Evolutionary conservation across 2,113 vertebrate genomes (phyloP).

Genomic region (Lepus americanus): DNA sequence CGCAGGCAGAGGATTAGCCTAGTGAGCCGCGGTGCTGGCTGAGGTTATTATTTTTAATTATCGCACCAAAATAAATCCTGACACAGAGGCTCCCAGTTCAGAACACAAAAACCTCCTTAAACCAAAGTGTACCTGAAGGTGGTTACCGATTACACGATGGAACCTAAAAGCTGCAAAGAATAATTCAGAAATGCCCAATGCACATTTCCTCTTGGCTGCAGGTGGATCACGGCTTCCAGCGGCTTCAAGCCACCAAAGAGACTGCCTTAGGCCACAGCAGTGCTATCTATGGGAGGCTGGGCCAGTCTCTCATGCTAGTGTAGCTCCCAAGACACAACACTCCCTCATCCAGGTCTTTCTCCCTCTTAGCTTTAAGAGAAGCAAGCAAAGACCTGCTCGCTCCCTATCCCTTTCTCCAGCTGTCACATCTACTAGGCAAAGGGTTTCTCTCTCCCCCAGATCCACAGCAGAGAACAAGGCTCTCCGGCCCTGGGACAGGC

Average conservation of each 20-base stretch:
- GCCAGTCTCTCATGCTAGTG: too few relatives aligned
- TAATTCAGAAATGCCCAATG: background rate
- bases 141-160: background rate
- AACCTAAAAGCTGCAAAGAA: background rate
- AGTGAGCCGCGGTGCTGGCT: background rate
- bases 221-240: background rate
- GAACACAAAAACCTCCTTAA: constrained; percentile 29
- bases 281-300: background rate
- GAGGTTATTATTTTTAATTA: background rate
- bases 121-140: background rate
- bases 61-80: background rate
- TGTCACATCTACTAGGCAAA: background rate
- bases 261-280: background rate
- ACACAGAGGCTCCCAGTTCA: background rate
- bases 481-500: background rate
- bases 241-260: background rate
- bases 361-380: background rate
- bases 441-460: background rate
- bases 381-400: background rate
- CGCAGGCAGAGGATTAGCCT: too few relatives aligned
- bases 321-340: background rate
- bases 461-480: background rate
- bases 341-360: background rate
- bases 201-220: background rate
- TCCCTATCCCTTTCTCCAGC: background rate